Percentiles rank a stretch among this genome's conserved stretches.
These are phyloP conservation scores for Campopleginae sp. DNA, from an alignment of 2,888 invertebrate genomes.

Conservation along the genomic window DNA sequence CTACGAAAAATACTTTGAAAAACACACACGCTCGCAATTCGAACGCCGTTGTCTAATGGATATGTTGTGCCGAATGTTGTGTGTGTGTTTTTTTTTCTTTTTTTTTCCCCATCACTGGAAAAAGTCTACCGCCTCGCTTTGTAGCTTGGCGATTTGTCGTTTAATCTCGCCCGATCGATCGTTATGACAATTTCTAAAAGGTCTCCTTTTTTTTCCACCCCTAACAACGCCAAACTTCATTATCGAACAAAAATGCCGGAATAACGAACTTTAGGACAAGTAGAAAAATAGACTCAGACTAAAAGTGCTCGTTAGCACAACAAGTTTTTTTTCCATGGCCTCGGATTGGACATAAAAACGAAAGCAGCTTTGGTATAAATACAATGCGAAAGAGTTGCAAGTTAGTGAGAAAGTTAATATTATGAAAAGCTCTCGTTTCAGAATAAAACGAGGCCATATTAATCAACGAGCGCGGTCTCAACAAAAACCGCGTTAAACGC, in stretches of 20 bases:
- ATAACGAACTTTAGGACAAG: not conserved
- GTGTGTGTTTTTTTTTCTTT: no score
- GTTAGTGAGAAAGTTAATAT: constrained; percentile 41
- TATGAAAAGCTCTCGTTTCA: not conserved
- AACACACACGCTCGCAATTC: not conserved
- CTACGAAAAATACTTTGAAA: constrained; percentile 15
- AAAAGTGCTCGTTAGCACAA: constrained; percentile 31
- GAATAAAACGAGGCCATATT: no score
- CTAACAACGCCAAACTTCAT: constrained; percentile 5
- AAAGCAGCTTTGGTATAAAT: constrained; percentile 66
- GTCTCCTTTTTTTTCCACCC: not conserved
- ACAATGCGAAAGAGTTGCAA: constrained; percentile 59
- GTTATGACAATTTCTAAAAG: not conserved
- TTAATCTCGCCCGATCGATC: constrained; percentile 21
- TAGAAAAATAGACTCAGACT: not conserved
- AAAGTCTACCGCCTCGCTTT: not conserved
- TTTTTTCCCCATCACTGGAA: not conserved
- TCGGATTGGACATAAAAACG: constrained; percentile 41
- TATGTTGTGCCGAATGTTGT: constrained; percentile 18
- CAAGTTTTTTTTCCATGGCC: constrained; percentile 17
- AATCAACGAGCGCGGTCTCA: no score
- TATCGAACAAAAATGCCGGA: constrained; percentile 11
- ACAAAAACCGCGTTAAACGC: not conserved
- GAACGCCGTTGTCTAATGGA: constrained; percentile 25
- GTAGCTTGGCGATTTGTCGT: constrained; percentile 8